Percentiles rank a stretch among this genome's conserved stretches.
These are phyloP conservation scores for Conopomorpha cramerella DNA, from an alignment of 1,140 invertebrate species.

Conservation along the genomic window DNA sequence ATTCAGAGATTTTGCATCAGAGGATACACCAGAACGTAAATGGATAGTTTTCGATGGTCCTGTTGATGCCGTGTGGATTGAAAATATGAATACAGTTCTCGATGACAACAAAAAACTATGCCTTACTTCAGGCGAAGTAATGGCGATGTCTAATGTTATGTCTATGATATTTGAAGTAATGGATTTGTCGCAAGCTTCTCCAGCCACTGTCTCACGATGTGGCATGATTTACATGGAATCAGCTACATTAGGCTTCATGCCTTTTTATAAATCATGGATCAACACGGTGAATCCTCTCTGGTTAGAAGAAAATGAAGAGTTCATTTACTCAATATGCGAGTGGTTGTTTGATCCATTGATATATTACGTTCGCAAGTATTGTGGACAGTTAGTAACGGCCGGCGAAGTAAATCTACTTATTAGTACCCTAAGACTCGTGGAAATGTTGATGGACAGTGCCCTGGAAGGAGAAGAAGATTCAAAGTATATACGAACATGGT, in stretches of 20 bases:
- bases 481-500: slow-evolving; percentile 70
- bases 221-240: slow-evolving; percentile 95
- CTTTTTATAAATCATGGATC: slow-evolving; percentile 79
- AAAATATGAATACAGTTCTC: slow-evolving; percentile 92
- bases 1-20: slow-evolving; percentile 71
- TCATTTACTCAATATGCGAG: slow-evolving; percentile 70
- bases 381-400: slow-evolving; percentile 69
- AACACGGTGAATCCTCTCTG: slow-evolving; percentile 67
- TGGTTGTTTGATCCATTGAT: slow-evolving; percentile 77
- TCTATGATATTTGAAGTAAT: slow-evolving; percentile 94
- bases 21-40: slow-evolving; percentile 74
- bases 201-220: slow-evolving; percentile 91
- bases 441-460: slow-evolving; percentile 78
- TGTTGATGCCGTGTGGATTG: slow-evolving; percentile 94
- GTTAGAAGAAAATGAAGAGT: slow-evolving; percentile 65
- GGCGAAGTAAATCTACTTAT: slow-evolving; percentile 76
- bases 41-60: slow-evolving; percentile 91
- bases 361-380: slow-evolving; percentile 69
- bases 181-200: slow-evolving; percentile 85
- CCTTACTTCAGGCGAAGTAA: slow-evolving; percentile 86
- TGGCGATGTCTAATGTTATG: slow-evolving; percentile 82
- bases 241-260: slow-evolving; percentile 69
- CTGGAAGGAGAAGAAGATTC: slow-evolving; percentile 67
- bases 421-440: slow-evolving; percentile 74
- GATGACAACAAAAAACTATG: slow-evolving; percentile 95